phyloP scores from a whole-genome alignment of 1,140 invertebrate genomes.

The Samia ricini region DNA sequence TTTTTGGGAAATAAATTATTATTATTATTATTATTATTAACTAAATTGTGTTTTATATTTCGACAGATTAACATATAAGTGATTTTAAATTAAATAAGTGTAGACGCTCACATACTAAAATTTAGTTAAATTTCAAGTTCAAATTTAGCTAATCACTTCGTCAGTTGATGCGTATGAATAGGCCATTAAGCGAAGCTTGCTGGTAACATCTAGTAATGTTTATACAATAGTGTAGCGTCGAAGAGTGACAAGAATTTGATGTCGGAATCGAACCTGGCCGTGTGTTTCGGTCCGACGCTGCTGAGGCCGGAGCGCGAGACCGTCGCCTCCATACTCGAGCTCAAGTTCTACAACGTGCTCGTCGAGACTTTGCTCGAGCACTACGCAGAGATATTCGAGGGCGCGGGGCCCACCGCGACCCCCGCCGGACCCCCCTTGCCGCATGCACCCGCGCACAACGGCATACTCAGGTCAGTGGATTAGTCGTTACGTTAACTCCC shows the following conservation, averaged over 20 bases:
- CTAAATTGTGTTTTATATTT: too few relatives aligned
- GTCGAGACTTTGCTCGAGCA: conserved; percentile 98
- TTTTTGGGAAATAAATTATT: too few relatives aligned
- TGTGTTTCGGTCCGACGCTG: conserved; percentile 99
- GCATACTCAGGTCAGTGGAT: conserved; percentile 29
- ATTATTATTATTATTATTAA: too few relatives aligned
- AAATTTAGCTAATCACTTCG: too few relatives aligned
- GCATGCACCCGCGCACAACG: conserved; percentile 25
- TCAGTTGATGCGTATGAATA: too few relatives aligned
- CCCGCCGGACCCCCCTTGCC: conserved; percentile 8
- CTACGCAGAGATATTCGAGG: conserved; percentile 87
- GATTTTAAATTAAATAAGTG: too few relatives aligned
- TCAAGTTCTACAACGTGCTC: conserved; percentile 99
- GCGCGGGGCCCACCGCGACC: conserved; percentile 46
- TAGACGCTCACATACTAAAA: too few relatives aligned
- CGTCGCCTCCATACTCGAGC: conserved; percentile 97
- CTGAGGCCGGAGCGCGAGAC: conserved; percentile 96
- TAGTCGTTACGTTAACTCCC: too few relatives aligned
- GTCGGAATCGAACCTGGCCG: conserved; percentile 97
- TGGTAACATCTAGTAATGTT: too few relatives aligned
- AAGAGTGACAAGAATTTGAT: conserved; percentile 95
- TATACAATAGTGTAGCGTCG: conserved; percentile 89
- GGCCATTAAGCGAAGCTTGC: too few relatives aligned
- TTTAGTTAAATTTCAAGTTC: too few relatives aligned
- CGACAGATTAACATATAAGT: too few relatives aligned